phyloP scores from a whole-genome alignment of 1,140 invertebrate species.

The Steinernema khuongi region DNA sequence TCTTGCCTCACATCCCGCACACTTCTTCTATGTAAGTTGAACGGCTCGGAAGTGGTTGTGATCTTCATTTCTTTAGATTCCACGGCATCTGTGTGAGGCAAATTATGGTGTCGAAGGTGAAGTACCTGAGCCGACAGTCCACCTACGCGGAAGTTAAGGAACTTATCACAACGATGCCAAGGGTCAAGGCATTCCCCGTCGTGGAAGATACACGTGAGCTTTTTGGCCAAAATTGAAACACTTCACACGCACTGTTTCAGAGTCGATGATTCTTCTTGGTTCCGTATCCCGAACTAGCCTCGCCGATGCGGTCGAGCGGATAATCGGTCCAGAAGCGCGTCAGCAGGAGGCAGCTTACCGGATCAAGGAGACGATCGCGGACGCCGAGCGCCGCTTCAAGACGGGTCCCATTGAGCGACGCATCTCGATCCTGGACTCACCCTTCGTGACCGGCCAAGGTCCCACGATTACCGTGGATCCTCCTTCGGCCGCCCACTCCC shows the following conservation, averaged over 20 bases:
- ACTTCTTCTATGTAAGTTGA: slow-evolving; percentile 29
- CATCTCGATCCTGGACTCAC: not conserved
- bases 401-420: slow-evolving; percentile 15
- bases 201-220: slow-evolving; percentile 41
- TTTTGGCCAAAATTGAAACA: not conserved
- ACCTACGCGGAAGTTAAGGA: slow-evolving; percentile 50
- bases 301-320: slow-evolving; percentile 32
- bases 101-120: slow-evolving; percentile 46
- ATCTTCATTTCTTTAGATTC: slow-evolving; percentile 39
- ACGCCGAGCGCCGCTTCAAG: slow-evolving; percentile 31
- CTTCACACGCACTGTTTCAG: slow-evolving; percentile 8
- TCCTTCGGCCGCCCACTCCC: not conserved
- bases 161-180: slow-evolving; percentile 30
- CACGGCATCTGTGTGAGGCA: slow-evolving; percentile 51
- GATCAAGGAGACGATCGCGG: slow-evolving; percentile 18
- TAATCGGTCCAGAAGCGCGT: slow-evolving; percentile 37
- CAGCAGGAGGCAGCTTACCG: slow-evolving; percentile 38
- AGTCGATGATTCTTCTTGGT: slow-evolving; percentile 47
- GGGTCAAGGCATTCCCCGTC: slow-evolving; percentile 49
- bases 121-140: slow-evolving; percentile 35
- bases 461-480: not conserved
- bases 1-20: slow-evolving; percentile 68
- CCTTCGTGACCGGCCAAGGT: not conserved
- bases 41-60: not conserved
- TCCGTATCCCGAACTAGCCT: slow-evolving; percentile 45